Evolutionary conservation across 2,797 vertebrate species (phyloP).

Genomic region (Manis pentadactyla): DNA sequence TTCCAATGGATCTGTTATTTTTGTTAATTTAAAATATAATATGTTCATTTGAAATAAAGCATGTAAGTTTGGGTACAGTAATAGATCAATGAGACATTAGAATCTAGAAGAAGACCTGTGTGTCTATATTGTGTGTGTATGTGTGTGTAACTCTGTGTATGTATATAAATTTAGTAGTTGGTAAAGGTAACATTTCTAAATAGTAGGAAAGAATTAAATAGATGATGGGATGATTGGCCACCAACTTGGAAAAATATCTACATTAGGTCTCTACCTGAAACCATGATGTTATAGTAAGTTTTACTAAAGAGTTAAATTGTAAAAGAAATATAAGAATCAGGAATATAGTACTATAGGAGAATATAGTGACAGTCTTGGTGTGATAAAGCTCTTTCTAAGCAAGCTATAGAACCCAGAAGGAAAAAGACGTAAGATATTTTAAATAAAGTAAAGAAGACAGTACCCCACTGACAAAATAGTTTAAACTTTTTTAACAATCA

Average conservation of each 20-base stretch:
- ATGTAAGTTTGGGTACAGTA: not conserved
- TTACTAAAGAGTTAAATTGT: not conserved
- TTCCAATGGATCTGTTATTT: not conserved
- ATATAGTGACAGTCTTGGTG: not conserved
- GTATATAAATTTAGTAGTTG: not conserved
- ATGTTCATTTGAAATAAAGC: slow-evolving; percentile 34
- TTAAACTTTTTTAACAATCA: not conserved
- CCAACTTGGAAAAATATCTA: not conserved
- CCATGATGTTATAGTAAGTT: not conserved
- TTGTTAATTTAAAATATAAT: slow-evolving; percentile 39
- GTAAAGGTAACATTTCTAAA: slow-evolving; percentile 27
- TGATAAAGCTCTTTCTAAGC: slow-evolving; percentile 12
- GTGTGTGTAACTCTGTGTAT: not conserved
- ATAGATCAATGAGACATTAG: not conserved
- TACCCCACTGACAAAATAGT: not conserved
- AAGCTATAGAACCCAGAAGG: not conserved
- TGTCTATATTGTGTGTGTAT: not conserved
- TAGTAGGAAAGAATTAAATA: slow-evolving; percentile 9
- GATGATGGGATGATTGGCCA: not conserved
- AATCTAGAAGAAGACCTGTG: not conserved
- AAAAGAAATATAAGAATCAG: slow-evolving; percentile 10
- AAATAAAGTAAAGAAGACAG: not conserved
- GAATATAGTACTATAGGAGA: not conserved
- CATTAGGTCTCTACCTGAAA: not conserved
- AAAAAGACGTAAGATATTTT: not conserved